Evolutionary conservation across 2,113 vertebrate genomes (phyloP), one percentile per base, ranked within the genome.

Genomic region (Merops nubicus): DNA sequence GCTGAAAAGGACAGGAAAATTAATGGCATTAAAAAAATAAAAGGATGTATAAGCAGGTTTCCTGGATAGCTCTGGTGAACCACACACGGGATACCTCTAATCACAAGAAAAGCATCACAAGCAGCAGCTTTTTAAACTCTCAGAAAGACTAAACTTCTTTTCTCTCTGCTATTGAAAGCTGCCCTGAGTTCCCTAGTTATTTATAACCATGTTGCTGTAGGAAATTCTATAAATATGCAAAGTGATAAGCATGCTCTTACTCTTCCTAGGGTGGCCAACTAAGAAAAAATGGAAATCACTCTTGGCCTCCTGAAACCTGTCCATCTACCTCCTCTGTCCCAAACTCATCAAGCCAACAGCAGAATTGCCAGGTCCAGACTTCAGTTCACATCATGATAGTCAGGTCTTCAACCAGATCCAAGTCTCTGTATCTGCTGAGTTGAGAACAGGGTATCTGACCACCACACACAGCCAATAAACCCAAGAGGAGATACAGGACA

Each of bases 221-320:
- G 83, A 93, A 94, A 67, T 9, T 17, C 82, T 96, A 94, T 95
- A 94, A 97, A 95, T 93, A 96, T 33, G 50, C 59, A 63, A 33
- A 62, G 67, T 0, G 50, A 92, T 86, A 97, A 92, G 63, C 20
- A 1, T 19, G 54, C 11, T 25, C n/a, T 93, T 59, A 59, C 54
- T 91, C 60, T 84, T 81, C 22, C 31, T 45, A 29, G 63, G 64
- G 42, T n/a, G 9, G 40, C 34, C 62, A 92, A 34, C 36, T 65
- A 76, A 74, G 63, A 62, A 91, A 93, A 91, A 88, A 79, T 47
- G 88, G 67, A 94, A 93, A 88, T 86, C 59, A 88, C 54, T 51
- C 36, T 93, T 91, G 74, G 62, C 59, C 57, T 73, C 42, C 54
- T 92, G 72, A 81, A 88, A 88, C 54, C 65, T 89, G 33, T 79